Evolutionary conservation across 1,140 invertebrate genomes (phyloP).

Genomic region (Pseudomyrmex gracilis): DNA sequence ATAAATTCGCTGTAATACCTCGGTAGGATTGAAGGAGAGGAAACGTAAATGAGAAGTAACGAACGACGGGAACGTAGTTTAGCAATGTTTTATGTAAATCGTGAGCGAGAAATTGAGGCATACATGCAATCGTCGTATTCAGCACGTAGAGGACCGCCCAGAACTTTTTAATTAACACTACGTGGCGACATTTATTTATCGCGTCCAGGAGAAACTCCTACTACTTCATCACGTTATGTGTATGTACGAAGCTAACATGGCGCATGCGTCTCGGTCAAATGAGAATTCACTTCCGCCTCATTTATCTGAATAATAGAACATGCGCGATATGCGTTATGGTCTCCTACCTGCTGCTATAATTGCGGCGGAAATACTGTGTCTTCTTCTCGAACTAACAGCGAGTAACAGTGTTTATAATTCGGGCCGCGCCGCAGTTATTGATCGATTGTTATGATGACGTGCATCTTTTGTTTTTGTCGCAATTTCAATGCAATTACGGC

Average conservation of each 20-base stretch:
- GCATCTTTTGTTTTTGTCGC: slow-evolving; percentile 28
- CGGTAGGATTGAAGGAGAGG: no score
- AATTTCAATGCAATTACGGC: slow-evolving; percentile 45
- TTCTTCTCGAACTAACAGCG: not conserved
- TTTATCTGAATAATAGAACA: slow-evolving; percentile 60
- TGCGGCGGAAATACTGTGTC: slow-evolving; percentile 38
- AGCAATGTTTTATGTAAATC: slow-evolving; percentile 43
- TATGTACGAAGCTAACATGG: slow-evolving; percentile 17
- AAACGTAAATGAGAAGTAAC: not conserved
- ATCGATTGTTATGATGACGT: slow-evolving; percentile 43
- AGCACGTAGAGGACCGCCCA: not conserved
- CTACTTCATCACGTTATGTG: slow-evolving; percentile 37
- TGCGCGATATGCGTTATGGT: slow-evolving; percentile 46
- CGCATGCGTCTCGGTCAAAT: slow-evolving; percentile 56
- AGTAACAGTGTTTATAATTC: slow-evolving; percentile 50
- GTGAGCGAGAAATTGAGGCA: slow-evolving; percentile 13
- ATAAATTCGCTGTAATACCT: not conserved
- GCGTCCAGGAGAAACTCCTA: slow-evolving; percentile 27
- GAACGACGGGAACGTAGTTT: not conserved
- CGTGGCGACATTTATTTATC: slow-evolving; percentile 48
- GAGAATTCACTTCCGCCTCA: slow-evolving; percentile 57
- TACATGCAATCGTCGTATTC: slow-evolving; percentile 2
- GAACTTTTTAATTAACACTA: slow-evolving; percentile 59
- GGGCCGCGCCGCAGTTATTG: not conserved
- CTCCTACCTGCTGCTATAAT: slow-evolving; percentile 31